Base-by-base conservation (phyloP, 2,797 vertebrate species). In the Poecilia wingei region DNA sequence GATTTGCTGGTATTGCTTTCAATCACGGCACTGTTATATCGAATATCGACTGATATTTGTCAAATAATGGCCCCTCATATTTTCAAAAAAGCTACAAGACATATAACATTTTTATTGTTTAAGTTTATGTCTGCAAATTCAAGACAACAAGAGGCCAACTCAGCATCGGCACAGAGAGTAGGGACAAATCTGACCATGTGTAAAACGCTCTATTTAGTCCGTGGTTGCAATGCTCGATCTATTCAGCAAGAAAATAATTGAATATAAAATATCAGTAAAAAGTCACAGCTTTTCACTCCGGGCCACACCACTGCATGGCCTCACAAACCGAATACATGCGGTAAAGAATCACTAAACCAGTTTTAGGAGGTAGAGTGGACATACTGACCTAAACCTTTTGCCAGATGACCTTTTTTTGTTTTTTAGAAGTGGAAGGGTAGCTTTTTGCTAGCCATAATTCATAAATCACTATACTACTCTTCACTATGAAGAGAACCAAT, bases 171-270 rank as follows among this genome's bases (percentile, higher is more conserved):
- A 45, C 84, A 25, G 79, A 85, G 81, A 90, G 88, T 80, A 84
- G 73, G 73, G 82, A 77, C 64, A 81, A 79, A 85, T 88, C 85
- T 92, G 89, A 89, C 87, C 91, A 89, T 87, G 86, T 82, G 89
- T 88, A 86, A 90, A 90, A 89, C 68, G 80, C 85, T 85, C 81
- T 84, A 89, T 91, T 92, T 93, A 87, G 74, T 80, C 43, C 36
- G 45, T 78, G 82, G 88, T 87, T 86, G 84, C 89, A 77, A 82
- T 82, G 79, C 81, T 83, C 83, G 66, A 80, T 86, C 89, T 80
- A 81, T 87, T 83, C 88, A 88, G 83, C 88, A 81, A 82, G 88
- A 85, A 85, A 80, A 92, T 95, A 91, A 95, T 90, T 92, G 88
- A 89, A 89, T 87, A 90, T 92, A 93, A 93, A 93, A 89, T 87